Percentiles rank a stretch among this genome's conserved stretches.
These are phyloP conservation scores for Pedetes capensis DNA, from an alignment of 2,113 vertebrate genomes.

Conservation along the genomic window DNA sequence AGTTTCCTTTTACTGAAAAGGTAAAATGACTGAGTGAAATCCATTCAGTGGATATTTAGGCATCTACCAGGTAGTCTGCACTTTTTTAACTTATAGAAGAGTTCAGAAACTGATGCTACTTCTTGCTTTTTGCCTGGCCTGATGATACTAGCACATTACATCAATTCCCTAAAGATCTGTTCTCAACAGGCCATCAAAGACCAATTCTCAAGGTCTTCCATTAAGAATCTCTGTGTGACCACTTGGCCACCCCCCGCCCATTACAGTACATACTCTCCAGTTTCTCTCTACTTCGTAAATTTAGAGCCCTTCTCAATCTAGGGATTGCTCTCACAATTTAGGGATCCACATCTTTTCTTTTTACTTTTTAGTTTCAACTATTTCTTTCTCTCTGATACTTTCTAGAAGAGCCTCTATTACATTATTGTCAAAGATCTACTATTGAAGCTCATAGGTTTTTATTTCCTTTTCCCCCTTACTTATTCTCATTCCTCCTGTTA, in stretches of 20 bases:
- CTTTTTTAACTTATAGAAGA: not conserved
- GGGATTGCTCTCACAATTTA: not conserved
- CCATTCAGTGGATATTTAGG: not conserved
- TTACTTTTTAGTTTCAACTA: not conserved
- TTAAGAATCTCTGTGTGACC: not conserved
- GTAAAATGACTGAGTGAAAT: not conserved
- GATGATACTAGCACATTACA: not conserved
- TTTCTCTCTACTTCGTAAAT: not conserved
- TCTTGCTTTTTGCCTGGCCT: not conserved
- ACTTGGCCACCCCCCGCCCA: accelerated
- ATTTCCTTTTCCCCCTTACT: not conserved
- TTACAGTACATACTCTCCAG: not conserved
- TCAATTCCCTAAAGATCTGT: not conserved
- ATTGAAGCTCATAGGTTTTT: not conserved
- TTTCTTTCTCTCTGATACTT: not conserved
- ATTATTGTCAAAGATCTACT: not conserved
- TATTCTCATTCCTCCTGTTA: not conserved
- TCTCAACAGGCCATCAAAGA: not conserved
- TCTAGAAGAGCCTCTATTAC: not conserved
- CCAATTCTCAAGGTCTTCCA: not conserved
- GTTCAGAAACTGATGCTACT: not conserved
- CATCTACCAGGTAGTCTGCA: not conserved
- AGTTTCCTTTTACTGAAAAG: not conserved
- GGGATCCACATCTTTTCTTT: not conserved
- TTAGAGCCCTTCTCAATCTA: not conserved